These are phyloP conservation scores for Corvus cornix DNA, from an alignment of 2,113 vertebrate genomes.

Conservation along the genomic window DNA sequence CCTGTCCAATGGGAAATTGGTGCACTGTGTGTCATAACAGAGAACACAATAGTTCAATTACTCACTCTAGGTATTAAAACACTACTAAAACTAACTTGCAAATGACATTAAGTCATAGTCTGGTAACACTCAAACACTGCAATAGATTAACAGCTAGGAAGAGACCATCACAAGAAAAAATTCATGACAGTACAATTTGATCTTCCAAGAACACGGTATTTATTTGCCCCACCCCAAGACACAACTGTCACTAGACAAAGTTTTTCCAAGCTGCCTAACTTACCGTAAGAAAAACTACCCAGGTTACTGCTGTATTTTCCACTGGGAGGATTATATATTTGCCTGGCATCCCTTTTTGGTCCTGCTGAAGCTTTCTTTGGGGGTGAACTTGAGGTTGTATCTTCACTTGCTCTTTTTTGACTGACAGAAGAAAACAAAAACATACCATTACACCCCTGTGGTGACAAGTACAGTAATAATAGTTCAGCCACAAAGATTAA, in stretches of 20 bases:
- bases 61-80: not conserved
- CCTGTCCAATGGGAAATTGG: not conserved
- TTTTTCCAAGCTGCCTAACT: conserved; percentile 64
- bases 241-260: not conserved
- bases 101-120: not conserved
- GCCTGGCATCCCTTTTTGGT: conserved; percentile 91
- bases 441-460: not conserved
- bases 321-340: conserved; percentile 98
- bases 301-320: conserved; percentile 96
- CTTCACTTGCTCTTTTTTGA: conserved; percentile 87
- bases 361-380: conserved; percentile 87
- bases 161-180: not conserved
- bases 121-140: not conserved
- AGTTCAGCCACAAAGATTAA: not conserved
- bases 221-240: not conserved
- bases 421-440: conserved; percentile 67
- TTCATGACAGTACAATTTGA: not conserved
- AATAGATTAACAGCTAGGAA: not conserved
- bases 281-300: conserved; percentile 91
- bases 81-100: not conserved
- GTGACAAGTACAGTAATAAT: not conserved
- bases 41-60: not conserved
- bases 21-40: rapidly evolving
- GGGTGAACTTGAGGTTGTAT: conserved; percentile 78
- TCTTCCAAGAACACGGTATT: not conserved